Evolutionary conservation across 2,888 invertebrate genomes (phyloP), one percentile per base, ranked within the genome.

Genomic region (Micoletzkya japonica): DNA sequence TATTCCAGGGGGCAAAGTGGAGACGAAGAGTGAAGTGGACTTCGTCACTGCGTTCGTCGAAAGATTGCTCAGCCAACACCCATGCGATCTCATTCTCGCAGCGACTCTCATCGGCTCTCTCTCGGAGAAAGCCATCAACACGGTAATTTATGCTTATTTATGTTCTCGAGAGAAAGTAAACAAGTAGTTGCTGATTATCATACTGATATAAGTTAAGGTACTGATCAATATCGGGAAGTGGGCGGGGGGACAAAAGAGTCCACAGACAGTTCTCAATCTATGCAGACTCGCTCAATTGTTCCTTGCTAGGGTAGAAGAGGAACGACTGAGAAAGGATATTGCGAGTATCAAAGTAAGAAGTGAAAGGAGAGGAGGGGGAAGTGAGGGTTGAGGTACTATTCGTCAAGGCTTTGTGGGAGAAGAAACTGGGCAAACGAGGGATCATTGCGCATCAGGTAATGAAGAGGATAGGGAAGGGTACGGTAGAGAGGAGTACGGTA

Each of bases 381-480:
- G 44, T 44, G 26, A 26, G 56, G 32, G 10, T 57, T 28, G 32
- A 44, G 44, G 20, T 44, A 44, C 20, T 14, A 10, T 63, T 44
- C 63, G 24, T 10, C 0, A n/a, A 34, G n/a, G 50, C 49, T 37
- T 32, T 63, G 63, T 63, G 63, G 63, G 63, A 63, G 63, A 63
- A 63, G 50, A 32, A 7, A 30, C 26, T 63, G 32, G 63, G 63
- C 14, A 63, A 63, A 50, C 30, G 37, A 50, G 34, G 34, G n/a
- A 24, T 63, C 50, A 2, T 24, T 26, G 63, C 63, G 1, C 63
- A 63, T 50, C 7, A n/a, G 24, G 50, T 63, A 17, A 10, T 34
- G 4, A 20, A 20, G 36, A 28, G 7, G n/a, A n/a, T n/a, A n/a
- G n/a, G n/a, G n/a, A n/a, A n/a, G n/a, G n/a, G n/a, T n/a, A n/a